Evolutionary conservation across 2,797 vertebrate species (phyloP).

Genomic region (Poecilia gillii): DNA sequence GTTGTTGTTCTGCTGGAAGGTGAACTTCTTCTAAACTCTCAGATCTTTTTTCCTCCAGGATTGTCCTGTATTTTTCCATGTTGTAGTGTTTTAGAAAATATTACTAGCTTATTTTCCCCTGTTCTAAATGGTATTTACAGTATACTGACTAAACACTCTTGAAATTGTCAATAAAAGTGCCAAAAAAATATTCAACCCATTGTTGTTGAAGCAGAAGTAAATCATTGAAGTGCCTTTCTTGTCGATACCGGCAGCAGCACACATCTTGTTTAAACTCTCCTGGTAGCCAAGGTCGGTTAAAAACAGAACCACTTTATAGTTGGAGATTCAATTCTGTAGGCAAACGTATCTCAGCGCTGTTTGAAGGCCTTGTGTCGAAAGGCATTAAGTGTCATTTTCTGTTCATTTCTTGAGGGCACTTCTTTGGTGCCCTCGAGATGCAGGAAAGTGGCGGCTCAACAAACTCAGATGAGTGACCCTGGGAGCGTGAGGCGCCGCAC

Average conservation of each 20-base stretch:
- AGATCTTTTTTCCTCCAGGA: not conserved
- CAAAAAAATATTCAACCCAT: not conserved
- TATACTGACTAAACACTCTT: not conserved
- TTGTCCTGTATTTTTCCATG: too few species aligned
- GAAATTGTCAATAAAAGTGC: not conserved
- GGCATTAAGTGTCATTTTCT: conserved; percentile 11
- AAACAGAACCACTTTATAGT: conserved; percentile 19
- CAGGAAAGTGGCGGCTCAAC: conserved; percentile 2
- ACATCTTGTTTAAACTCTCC: conserved; percentile 17
- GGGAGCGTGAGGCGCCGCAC: not conserved
- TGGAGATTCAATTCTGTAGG: conserved; percentile 1
- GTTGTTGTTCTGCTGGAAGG: not conserved
- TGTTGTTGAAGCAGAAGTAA: conserved; percentile 2
- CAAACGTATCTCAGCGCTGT: not conserved
- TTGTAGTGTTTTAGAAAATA: too few species aligned
- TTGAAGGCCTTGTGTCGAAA: conserved; percentile 6
- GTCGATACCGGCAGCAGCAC: conserved; percentile 8
- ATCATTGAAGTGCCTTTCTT: not conserved
- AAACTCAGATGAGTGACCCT: conserved; percentile 12
- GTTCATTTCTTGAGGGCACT: conserved; percentile 18
- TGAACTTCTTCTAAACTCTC: not conserved
- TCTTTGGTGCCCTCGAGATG: conserved; percentile 32
- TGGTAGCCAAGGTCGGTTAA: not conserved
- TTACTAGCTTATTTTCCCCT: not conserved
- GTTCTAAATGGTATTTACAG: not conserved